Evolutionary conservation across 2,113 vertebrate species (phyloP).

Genomic region (Platanista minor): DNA sequence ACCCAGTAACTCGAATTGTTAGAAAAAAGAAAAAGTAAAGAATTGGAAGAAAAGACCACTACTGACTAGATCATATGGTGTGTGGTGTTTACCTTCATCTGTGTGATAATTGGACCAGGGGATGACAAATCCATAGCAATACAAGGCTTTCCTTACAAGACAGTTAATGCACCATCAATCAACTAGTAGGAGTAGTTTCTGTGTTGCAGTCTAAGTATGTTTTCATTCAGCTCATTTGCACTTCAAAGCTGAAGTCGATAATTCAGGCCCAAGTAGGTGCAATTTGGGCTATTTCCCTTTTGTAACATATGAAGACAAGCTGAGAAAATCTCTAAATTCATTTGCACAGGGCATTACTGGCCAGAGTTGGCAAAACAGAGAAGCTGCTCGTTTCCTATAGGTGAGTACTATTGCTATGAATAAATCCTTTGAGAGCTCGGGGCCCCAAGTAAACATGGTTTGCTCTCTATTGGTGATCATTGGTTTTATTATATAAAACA

Average conservation of each 20-base stretch:
- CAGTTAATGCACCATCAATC: slow-evolving; percentile 80
- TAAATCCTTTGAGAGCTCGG: slow-evolving; percentile 65
- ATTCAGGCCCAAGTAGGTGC: slow-evolving; percentile 80
- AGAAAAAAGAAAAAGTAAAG: slow-evolving; percentile 72
- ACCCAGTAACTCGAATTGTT: slow-evolving; percentile 60
- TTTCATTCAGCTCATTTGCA: slow-evolving; percentile 85
- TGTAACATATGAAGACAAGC: slow-evolving; percentile 76
- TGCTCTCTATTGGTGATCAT: slow-evolving; percentile 68
- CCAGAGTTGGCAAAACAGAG: slow-evolving; percentile 52
- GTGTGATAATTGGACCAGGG: slow-evolving; percentile 72
- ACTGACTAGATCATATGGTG: slow-evolving; percentile 68
- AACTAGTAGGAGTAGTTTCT: slow-evolving; percentile 73
- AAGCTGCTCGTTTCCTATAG: slow-evolving; percentile 25
- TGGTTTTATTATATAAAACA: slow-evolving; percentile 68
- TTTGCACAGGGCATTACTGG: slow-evolving; percentile 75
- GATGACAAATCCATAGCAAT: slow-evolving; percentile 77
- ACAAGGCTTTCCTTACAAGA: slow-evolving; percentile 73
- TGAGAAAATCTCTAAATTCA: slow-evolving; percentile 82
- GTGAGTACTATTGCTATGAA: slow-evolving; percentile 48
- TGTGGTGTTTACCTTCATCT: slow-evolving; percentile 77
- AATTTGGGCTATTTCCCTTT: slow-evolving; percentile 81
- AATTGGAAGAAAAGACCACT: slow-evolving; percentile 77
- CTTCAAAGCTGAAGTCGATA: slow-evolving; percentile 84
- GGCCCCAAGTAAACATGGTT: slow-evolving; percentile 61
- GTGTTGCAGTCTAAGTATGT: slow-evolving; percentile 74